phyloP scores from a whole-genome alignment of 2,113 vertebrate genomes.

The Periophthalmus modestus region DNA sequence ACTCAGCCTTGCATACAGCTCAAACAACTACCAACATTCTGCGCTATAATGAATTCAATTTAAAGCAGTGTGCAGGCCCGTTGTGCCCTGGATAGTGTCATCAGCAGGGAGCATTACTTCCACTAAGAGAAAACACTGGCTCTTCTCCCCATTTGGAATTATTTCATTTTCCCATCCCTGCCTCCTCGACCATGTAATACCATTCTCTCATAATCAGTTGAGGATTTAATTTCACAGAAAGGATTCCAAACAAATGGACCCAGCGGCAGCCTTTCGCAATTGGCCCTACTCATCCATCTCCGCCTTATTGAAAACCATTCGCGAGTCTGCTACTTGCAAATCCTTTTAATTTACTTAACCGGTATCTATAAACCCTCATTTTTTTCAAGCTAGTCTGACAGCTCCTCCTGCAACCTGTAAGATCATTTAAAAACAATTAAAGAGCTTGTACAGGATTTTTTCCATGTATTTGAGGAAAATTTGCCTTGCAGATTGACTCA shows the following conservation, averaged over 20 bases:
- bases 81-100: constrained; percentile 38
- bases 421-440: constrained; percentile 13
- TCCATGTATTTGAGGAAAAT: too few species aligned
- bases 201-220: constrained; percentile 71
- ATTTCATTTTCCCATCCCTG: constrained; percentile 64
- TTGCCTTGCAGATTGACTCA: too few species aligned
- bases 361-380: constrained; percentile 20
- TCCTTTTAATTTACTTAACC: constrained; percentile 66
- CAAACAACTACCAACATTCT: constrained; percentile 56
- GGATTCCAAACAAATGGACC: constrained; percentile 66
- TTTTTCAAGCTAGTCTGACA: not conserved
- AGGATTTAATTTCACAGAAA: constrained; percentile 73
- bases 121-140: constrained; percentile 49
- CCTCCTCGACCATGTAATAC: constrained; percentile 70
- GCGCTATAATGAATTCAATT: constrained; percentile 58
- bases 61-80: constrained; percentile 45
- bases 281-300: constrained; percentile 59
- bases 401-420: constrained; percentile 12
- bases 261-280: constrained; percentile 49
- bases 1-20: constrained; percentile 48
- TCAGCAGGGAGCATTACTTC: constrained; percentile 40
- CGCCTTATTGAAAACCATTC: constrained; percentile 61
- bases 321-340: constrained; percentile 44
- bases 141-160: constrained; percentile 50
- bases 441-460: too few species aligned